Percentiles rank a stretch among this genome's conserved stretches.
Evolutionary conservation across 2,113 vertebrate species (phyloP).

Genomic region (Polypterus senegalus): DNA sequence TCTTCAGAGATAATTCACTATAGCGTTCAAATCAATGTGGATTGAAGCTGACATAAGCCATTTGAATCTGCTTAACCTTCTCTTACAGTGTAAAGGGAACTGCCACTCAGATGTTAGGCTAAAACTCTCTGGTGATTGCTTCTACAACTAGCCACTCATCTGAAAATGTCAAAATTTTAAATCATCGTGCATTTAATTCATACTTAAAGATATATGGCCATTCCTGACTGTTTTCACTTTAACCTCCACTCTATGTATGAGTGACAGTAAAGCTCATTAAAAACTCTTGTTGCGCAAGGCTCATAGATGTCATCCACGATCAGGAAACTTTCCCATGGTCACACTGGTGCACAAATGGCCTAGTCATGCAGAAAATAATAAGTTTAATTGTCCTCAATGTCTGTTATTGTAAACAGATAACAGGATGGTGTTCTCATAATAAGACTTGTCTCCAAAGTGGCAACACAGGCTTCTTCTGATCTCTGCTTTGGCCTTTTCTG

Average conservation of each 20-base stretch:
- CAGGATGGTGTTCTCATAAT: not conserved
- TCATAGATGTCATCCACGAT: slow-evolving; percentile 49
- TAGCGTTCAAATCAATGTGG: slow-evolving; percentile 34
- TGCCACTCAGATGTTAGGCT: not conserved
- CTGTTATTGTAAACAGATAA: slow-evolving; percentile 11
- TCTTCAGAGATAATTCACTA: slow-evolving; percentile 20
- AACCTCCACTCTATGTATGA: no score
- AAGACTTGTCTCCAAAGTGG: no score
- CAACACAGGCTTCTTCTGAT: no score
- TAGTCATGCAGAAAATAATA: slow-evolving; percentile 44
- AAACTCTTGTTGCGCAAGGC: slow-evolving; percentile 52
- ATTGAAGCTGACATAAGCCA: slow-evolving; percentile 59
- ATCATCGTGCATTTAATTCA: no score
- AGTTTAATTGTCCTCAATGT: slow-evolving; percentile 7
- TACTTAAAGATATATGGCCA: no score
- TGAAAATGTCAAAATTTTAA: no score
- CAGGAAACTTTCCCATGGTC: slow-evolving; percentile 37
- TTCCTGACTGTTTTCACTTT: no score
- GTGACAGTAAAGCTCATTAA: slow-evolving; percentile 51
- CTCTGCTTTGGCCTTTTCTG: no score
- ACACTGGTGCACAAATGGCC: slow-evolving; percentile 38
- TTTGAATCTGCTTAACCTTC: slow-evolving; percentile 48
- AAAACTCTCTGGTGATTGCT: no score
- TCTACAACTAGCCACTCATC: no score
- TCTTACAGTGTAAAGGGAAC: slow-evolving; percentile 42